These are phyloP conservation scores for Drosophila nigrodunni DNA, from an alignment of 1,140 invertebrate species.

Conservation along the genomic window DNA sequence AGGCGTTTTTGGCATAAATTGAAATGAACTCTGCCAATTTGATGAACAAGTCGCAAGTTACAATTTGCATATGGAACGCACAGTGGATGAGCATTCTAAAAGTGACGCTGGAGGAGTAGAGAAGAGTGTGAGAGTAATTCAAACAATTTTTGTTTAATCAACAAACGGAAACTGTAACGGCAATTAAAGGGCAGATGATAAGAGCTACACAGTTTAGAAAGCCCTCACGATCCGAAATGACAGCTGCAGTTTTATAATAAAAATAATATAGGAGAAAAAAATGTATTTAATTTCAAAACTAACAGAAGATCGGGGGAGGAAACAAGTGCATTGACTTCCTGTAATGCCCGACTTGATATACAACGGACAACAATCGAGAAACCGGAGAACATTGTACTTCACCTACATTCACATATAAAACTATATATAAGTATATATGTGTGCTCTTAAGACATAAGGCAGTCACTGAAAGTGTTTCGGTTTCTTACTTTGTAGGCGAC, in stretches of 20 bases:
- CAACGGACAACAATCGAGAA: conserved; percentile 18
- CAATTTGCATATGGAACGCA: conserved; percentile 60
- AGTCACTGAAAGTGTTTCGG: conserved; percentile 23
- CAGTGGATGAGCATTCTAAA: conserved; percentile 34
- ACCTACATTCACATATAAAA: conserved; percentile 50
- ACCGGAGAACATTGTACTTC: conserved; percentile 48
- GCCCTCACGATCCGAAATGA: conserved; percentile 4
- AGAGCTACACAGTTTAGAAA: conserved; percentile 33
- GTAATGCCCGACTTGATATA: conserved; percentile 27
- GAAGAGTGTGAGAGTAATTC: background rate
- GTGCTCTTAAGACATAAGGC: background rate
- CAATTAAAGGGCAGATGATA: conserved; percentile 29
- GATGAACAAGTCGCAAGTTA: conserved; percentile 38
- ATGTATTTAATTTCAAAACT: conserved; percentile 71
- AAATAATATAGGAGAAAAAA: conserved; percentile 7
- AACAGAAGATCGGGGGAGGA: conserved; percentile 4
- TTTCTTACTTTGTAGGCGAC: conserved; percentile 48
- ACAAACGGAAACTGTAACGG: conserved; percentile 45
- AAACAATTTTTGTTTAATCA: conserved; percentile 50
- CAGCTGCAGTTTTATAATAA: conserved; percentile 31
- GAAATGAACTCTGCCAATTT: conserved; percentile 67
- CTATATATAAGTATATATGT: too few species aligned
- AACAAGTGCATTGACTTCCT: conserved; percentile 62
- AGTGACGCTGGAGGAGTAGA: too few species aligned
- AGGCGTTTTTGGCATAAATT: conserved; percentile 68